Evolutionary conservation across 2,113 vertebrate species (phyloP).

Genomic region (Siniperca knerii): DNA sequence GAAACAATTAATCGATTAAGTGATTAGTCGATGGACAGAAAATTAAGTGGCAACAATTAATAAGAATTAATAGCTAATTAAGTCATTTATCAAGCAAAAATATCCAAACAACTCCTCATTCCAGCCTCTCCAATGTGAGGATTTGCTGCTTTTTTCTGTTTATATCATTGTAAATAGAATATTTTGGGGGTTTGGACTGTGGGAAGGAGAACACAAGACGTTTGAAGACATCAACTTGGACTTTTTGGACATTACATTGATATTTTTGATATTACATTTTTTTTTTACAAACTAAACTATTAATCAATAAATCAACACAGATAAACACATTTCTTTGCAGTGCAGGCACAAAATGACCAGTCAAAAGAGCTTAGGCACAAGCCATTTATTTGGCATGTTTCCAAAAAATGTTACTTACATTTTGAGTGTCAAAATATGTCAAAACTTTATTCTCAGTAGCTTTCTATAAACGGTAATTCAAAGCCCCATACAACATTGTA

Average conservation of each 20-base stretch:
- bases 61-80: no score
- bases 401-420: conserved; percentile 48
- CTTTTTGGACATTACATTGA: no score
- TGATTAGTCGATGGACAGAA: background rate
- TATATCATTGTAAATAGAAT: background rate
- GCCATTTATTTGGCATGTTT: conserved; percentile 69
- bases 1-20: background rate
- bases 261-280: no score
- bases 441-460: conserved; percentile 54
- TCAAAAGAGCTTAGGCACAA: conserved; percentile 12
- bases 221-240: background rate
- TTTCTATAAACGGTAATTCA: conserved; percentile 40
- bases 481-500: conserved; percentile 43
- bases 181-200: background rate
- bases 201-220: background rate
- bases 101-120: background rate
- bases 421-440: conserved; percentile 60
- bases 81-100: background rate
- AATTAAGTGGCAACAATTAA: background rate
- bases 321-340: background rate
- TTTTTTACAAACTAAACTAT: background rate
- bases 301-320: background rate
- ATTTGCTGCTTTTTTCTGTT: background rate
- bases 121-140: background rate
- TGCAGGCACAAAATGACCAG: background rate